phyloP scores from a whole-genome alignment of 2,113 vertebrate genomes.

The Pheucticus melanocephalus region DNA sequence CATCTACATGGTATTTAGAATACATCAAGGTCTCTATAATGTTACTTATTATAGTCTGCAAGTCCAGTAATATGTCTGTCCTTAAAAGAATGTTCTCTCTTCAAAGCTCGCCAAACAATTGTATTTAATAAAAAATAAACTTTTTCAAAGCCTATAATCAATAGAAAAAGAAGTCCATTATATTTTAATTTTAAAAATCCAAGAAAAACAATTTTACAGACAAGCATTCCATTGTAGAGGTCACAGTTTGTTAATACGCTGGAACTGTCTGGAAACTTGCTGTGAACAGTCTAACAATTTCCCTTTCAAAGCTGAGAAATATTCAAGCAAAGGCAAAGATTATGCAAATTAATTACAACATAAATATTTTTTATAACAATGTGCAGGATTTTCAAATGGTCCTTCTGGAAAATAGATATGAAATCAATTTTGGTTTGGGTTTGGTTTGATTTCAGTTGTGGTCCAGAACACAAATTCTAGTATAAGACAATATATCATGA shows the following conservation, averaged over 20 bases:
- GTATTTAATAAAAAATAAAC: slow-evolving; percentile 41
- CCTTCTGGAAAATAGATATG: neutral
- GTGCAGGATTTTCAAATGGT: neutral
- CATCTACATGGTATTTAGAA: neutral
- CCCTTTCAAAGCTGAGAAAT: neutral
- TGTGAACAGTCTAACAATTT: neutral
- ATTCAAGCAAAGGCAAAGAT: neutral
- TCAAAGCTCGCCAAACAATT: slow-evolving; percentile 24
- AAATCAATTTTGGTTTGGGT: neutral
- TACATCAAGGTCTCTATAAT: neutral
- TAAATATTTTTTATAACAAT: neutral
- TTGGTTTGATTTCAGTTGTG: neutral
- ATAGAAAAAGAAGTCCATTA: neutral
- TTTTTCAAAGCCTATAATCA: slow-evolving; percentile 43
- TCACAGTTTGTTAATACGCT: neutral
- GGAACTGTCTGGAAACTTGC: neutral
- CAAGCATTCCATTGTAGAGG: slow-evolving; percentile 11
- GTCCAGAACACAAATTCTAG: neutral
- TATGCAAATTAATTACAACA: neutral
- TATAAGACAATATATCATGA: neutral
- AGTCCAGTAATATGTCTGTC: neutral
- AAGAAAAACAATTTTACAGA: slow-evolving; percentile 51
- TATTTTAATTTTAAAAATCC: slow-evolving; percentile 38
- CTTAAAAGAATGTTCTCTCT: slow-evolving; percentile 33
- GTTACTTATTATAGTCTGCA: neutral